phyloP scores from a whole-genome alignment of 2,797 vertebrate genomes.

The Tragopan temminckii region DNA sequence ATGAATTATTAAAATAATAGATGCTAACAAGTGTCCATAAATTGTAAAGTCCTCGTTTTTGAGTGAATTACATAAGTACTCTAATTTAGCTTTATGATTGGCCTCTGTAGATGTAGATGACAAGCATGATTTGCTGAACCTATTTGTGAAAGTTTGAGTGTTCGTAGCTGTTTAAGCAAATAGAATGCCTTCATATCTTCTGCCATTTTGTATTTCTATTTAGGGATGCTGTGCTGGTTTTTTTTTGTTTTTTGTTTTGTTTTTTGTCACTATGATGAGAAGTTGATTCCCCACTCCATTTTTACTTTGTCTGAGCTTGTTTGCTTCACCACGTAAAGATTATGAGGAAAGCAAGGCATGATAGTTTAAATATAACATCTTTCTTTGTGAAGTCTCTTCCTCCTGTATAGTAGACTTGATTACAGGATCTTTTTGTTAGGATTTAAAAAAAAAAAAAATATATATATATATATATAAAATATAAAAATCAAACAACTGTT shows the following conservation, averaged over 20 bases:
- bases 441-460: neutral
- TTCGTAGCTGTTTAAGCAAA: neutral
- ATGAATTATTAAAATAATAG: neutral
- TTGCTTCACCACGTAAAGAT: neutral
- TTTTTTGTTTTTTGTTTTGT: neutral
- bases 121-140: neutral
- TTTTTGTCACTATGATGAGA: neutral
- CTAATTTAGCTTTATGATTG: neutral
- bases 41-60: neutral
- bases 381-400: neutral
- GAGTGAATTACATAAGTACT: neutral
- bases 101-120: fast-evolving
- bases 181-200: neutral
- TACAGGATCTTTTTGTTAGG: neutral
- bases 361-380: neutral
- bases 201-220: neutral
- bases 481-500: neutral
- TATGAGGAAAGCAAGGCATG: neutral
- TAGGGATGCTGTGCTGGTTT: neutral
- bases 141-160: neutral
- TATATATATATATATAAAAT: no score
- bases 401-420: neutral
- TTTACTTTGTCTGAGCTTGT: neutral
- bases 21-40: neutral
- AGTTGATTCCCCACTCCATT: neutral